Percentiles rank a stretch among this genome's conserved stretches.
phyloP scores from a whole-genome alignment of 2,797 vertebrate genomes.

The Pseudomugil tenellus region DNA sequence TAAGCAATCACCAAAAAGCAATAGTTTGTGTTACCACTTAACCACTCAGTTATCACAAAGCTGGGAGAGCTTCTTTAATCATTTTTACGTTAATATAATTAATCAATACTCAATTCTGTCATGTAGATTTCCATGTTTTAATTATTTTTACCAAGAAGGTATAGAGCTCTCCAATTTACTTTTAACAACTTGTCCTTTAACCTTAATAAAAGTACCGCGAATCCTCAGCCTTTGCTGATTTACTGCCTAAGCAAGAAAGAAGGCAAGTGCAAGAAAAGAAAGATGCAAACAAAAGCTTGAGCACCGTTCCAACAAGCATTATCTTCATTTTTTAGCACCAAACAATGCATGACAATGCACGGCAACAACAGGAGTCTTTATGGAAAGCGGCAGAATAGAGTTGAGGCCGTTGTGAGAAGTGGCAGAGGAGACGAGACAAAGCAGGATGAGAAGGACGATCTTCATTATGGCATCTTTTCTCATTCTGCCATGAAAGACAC shows the following conservation, averaged over 20 bases:
- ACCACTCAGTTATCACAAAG: neutral
- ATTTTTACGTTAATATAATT: neutral
- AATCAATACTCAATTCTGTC: neutral
- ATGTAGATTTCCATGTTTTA: neutral
- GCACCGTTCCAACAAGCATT: slow-evolving; percentile 63
- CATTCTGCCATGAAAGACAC: slow-evolving; percentile 68
- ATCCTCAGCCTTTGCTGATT: slow-evolving; percentile 32
- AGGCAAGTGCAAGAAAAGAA: slow-evolving; percentile 28
- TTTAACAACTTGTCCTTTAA: slow-evolving; percentile 43
- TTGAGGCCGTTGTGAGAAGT: slow-evolving; percentile 69
- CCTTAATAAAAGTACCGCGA: slow-evolving; percentile 18
- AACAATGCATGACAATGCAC: slow-evolving; percentile 71
- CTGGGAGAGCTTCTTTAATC: neutral
- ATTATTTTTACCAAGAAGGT: neutral
- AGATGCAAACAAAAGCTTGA: slow-evolving; percentile 56
- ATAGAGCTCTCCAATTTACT: neutral
- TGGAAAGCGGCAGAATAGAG: slow-evolving; percentile 66
- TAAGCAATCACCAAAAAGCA: neutral
- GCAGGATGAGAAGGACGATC: slow-evolving; percentile 71
- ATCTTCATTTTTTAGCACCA: slow-evolving; percentile 67
- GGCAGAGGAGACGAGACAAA: slow-evolving; percentile 68
- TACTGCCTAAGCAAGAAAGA: slow-evolving; percentile 18
- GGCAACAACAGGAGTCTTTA: slow-evolving; percentile 68
- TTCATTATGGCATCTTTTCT: slow-evolving; percentile 68
- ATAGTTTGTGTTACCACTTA: neutral